Evolutionary conservation across 1,140 invertebrate genomes (phyloP).

Genomic region (Hetaerina americana): DNA sequence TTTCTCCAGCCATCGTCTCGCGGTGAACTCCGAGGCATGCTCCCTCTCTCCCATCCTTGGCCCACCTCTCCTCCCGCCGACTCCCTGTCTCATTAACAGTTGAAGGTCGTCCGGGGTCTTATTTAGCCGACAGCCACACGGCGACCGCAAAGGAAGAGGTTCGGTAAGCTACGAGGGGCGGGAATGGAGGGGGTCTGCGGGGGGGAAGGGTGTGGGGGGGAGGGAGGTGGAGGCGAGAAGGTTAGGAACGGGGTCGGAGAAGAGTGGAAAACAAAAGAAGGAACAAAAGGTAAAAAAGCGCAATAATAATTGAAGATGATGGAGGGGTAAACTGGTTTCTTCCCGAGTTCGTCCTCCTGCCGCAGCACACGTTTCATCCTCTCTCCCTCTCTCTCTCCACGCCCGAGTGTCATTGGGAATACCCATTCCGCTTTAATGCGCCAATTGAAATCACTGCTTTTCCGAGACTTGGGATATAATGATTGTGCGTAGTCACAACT

Average conservation of each 20-base stretch:
- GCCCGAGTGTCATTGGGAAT: neutral
- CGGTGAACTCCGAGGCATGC: no score
- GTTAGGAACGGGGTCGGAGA: neutral
- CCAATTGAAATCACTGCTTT: neutral
- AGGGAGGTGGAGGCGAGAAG: no score
- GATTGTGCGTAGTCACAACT: no score
- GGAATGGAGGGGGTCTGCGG: no score
- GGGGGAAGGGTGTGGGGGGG: no score
- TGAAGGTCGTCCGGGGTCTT: neutral
- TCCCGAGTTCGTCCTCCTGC: no score
- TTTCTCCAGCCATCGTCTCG: no score
- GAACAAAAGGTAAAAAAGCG: neutral
- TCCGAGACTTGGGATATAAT: no score
- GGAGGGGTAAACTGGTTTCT: neutral
- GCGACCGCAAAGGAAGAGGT: no score
- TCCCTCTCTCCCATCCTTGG: neutral
- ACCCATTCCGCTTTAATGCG: neutral
- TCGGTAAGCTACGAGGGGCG: no score
- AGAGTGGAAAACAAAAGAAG: neutral
- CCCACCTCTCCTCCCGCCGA: neutral
- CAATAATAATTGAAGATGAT: constrained; percentile 1
- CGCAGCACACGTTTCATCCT: no score
- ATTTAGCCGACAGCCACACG: neutral
- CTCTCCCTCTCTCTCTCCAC: neutral
- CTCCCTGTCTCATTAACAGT: neutral